Evolutionary conservation across 2,888 invertebrate species (phyloP), one percentile per base, ranked within the genome.

Genomic region (Trissoscelio sp.): DNA sequence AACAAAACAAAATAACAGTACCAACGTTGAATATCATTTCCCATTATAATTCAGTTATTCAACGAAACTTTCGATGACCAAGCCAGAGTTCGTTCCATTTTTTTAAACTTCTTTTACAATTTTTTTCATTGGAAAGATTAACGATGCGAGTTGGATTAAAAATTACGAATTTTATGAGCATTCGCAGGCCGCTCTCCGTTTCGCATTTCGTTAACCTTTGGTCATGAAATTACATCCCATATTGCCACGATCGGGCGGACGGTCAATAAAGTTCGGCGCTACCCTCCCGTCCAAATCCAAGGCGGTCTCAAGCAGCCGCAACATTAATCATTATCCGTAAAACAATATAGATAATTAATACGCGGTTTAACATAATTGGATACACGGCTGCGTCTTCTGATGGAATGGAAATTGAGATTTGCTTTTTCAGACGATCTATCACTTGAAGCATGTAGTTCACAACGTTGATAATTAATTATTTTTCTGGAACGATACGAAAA

Each of bases 261-360:
- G 81, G 83, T 83, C 83, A 79, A 84, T 81, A 85, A 81, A 80
- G 67, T 82, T 79, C 93, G 88, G 92, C 92, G 75, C 89, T 62
- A 90, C 73, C 88, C 88, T 78, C 86, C 93, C 95, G 78, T 96
- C 96, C 87, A 95, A 96, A 96, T 95, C 85, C 96, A 96, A 91
- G 96, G 96, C 90, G 96, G 96, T 42, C 96, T 96, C 96, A 92
- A 96, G 96, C 89, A 88, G 92, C 93, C 89, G 93, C 93, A 78
- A 80, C 86, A 88, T 89, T 87, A 87, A 87, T 88, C 87, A 89
- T 84, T 83, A 87, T 84, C 82, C 85, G 83, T 86, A 87, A 88
- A 88, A 88, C 86, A 87, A 87, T 88, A 84, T 79, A 82, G 85
- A 86, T 88, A 89, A 89, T 87, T 88, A 87, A 88, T 89, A 88